Conservation (phyloP, 2,113 vertebrate genomes). For the mouse (Mus musculus) region GRCm39 chr11:103065001-103065500, state of each 20-base stretch:
- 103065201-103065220: not conserved
- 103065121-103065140: not conserved
- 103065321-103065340: constrained; percentile 42
- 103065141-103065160: not conserved
- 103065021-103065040: not conserved
- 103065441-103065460: not conserved
- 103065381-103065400: constrained; percentile 39
- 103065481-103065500: not conserved
- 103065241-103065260: not conserved
- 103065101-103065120: not conserved
- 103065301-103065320: constrained; percentile 39
- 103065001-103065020: not conserved
- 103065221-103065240: not conserved
- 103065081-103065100: not conserved
- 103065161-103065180: not conserved
- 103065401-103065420: constrained; percentile 73
- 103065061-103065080: not conserved
- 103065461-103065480: not conserved
- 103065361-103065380: constrained; percentile 68
- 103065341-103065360: constrained; percentile 55
- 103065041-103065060: not conserved
- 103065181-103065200: not conserved
- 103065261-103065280: not conserved
- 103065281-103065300: not conserved
- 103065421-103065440: not conserved